A percentile compares a stretch with the other conserved stretches of the same genome.
phyloP scores from a whole-genome alignment of 2,797 vertebrate genomes.

The Premnoplex brunnescens region DNA sequence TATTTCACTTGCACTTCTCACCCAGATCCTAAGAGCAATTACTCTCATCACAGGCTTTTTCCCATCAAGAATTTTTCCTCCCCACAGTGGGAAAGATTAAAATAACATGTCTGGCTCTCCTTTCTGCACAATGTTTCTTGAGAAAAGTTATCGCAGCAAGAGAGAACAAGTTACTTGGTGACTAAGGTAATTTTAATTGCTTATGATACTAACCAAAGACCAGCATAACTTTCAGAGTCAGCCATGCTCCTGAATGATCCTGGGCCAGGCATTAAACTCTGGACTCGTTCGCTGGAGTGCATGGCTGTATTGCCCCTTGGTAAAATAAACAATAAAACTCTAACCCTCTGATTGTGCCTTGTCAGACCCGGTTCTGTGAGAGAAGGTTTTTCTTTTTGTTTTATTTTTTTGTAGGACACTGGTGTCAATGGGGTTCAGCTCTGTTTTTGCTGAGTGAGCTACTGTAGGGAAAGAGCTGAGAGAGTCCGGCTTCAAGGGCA shows the following conservation, averaged over 20 bases:
- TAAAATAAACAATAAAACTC: not conserved
- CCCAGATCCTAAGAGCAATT: not conserved
- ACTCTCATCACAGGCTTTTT: not conserved
- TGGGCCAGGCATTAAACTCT: not conserved
- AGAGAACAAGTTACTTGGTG: not conserved
- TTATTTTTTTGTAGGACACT: not conserved
- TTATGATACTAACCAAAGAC: not conserved
- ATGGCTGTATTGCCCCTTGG: not conserved
- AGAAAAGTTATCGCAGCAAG: not conserved
- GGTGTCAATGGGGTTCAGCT: not conserved
- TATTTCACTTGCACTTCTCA: slow-evolving; percentile 56
- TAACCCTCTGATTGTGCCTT: not conserved
- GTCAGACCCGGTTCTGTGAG: not conserved
- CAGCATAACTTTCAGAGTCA: not conserved
- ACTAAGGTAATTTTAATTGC: not conserved
- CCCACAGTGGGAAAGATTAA: not conserved
- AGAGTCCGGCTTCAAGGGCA: not conserved
- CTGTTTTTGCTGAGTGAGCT: not conserved
- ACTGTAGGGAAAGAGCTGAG: not conserved
- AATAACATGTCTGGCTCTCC: not conserved
- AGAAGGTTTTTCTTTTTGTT: not conserved
- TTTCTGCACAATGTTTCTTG: not conserved
- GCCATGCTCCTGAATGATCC: not conserved
- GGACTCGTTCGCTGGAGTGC: fast-evolving
- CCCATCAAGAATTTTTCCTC: not conserved